Base-by-base conservation (phyloP, 2,113 vertebrate species). In the Crotalus tigris region DNA sequence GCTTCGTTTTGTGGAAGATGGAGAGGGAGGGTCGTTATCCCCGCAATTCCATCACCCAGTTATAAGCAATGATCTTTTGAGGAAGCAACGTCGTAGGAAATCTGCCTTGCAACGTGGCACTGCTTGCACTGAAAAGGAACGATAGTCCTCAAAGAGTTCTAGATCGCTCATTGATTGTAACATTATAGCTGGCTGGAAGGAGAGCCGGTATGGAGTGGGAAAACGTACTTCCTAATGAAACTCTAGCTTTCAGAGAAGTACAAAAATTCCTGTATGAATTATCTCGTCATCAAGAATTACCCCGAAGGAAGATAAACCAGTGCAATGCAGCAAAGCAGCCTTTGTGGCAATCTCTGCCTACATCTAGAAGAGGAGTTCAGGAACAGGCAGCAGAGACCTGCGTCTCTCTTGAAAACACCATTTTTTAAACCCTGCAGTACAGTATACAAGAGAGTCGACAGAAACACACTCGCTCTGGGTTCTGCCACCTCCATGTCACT, bases 361-460 rank as follows among this genome's bases (percentile, higher is more conserved):
- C 8, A 61, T 61, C 59, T 12, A 46, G 55, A 87, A 53, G 85
- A 39, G 23, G 24, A 21, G n/a, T 59, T 19, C 17, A 58, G 55
- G 51, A 59, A 54, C 81, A 95, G 92, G 96, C 95, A 95, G 97
- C 95, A 96, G 94, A 97, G 98, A 98, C 97, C 97, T 95, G 91
- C 9, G 1, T 13, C 96, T 94, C 94, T 95, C 91, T 94, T 97
- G 53, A 61, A 94, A 61, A 93, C 58, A 93, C 92, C 95, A 88
- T 91, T 90, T 93, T 58, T 24, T 57, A 92, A 59, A 85, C 93
- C 96, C 95, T 85, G 90, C 69, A 49, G 90, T 4, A 0, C 24
- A 86, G 58, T 39, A 15, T 92, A 90, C 12, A 85, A 75, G 58
- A 64, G 91, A 88, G 51, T 92, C 21, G 26, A 5, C 51, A 1